Base-by-base conservation (phyloP, 1,140 invertebrate species). In the Drosophila melanogaster region DNA sequence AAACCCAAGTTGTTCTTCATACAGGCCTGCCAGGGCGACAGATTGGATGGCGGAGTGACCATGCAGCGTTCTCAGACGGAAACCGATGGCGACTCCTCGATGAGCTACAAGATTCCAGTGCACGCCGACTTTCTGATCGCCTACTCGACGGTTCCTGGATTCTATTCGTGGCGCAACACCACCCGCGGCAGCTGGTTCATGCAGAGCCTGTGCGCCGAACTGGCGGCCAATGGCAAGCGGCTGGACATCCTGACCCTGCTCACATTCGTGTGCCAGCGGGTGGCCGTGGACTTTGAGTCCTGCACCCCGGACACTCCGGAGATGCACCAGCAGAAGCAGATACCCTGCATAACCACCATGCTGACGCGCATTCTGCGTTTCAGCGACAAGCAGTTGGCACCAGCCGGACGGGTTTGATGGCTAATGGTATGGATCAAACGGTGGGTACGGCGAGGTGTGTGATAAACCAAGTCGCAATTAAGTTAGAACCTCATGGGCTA, bases 111-210 rank as follows among this genome's bases (percentile, higher is more conserved):
- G 83, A 98, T 99, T 90, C 98, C 98, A 7, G 94, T 95, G 47
- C 96, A 98, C 92, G 98, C 98, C n/a, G 98, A 99, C 92, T 98
- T 99, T 91, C 93, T 99, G 12, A 97, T 99, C 81, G 97, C 96
- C 12, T 99, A 98, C 92, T 98, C 97, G 4, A 98, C 98, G 19
- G 96, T 99, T 53, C 96, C 97, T 83, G 98, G 97, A 53, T 97
- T 95, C 92, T 99, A 96, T 92, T 98, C 98, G 1, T 99, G 98
- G 98, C 94, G 98, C 47, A 99, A 99, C 89, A 98, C 97, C n/a
- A 96, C 96, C 6, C 93, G 95, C 14, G 97, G 97, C 11, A 99
- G 98, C 0, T 99, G 98, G 98, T 99, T 99, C 87, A 96, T 99
- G 93, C 98, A 99, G 93, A 96, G 97, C 1, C 93, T 99, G 1